Base-by-base conservation (phyloP, 2,888 invertebrate genomes). In the Meganola albula region DNA sequence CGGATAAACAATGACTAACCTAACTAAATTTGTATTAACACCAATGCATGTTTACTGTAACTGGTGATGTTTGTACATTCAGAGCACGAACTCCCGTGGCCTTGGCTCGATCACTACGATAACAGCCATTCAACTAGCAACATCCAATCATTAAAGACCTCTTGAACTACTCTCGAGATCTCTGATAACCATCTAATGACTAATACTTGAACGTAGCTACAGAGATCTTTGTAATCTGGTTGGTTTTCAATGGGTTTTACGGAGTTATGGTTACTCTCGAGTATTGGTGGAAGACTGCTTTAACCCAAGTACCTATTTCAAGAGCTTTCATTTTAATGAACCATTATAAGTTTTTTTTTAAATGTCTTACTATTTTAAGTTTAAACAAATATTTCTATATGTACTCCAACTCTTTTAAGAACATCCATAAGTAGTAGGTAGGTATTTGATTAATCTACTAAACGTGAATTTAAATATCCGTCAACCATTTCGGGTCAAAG, bases 101-200 rank as follows among this genome's bases (percentile, higher is more conserved):
- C 64, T 66, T 65, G 63, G 52, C 54, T 62, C 53, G 57, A 63
- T 60, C 62, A 53, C 52, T 40, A 33, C 58, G 63, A 66, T 67
- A 66, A 60, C 59, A 57, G 41, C 58, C 47, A 54, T 21, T 39
- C 42, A 42, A 48, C 50, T 53, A 50, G 36, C 40, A 40, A 37
- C 50, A 35, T 45, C 53, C 50, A 53, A 12, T 8, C 10, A 14
- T 23, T 27, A n/a, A 4, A 36, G 42, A 33, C 27, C 24, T 4
- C 24, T 4, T 27, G 31, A 32, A 24, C 21, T 18, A 24, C 30
- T 40, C 30, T 12, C 32, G 6, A 24, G 16, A 31, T 34, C 43
- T 31, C 32, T 12, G 37, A n/a, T 24, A 12, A 16, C 9, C 34
- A 20, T 9, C 1, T 22, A 14, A 25, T 27, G 25, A 38, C 11